Evolutionary conservation across 2,888 invertebrate species (phyloP).

Genomic region (Carabus problematicus): DNA sequence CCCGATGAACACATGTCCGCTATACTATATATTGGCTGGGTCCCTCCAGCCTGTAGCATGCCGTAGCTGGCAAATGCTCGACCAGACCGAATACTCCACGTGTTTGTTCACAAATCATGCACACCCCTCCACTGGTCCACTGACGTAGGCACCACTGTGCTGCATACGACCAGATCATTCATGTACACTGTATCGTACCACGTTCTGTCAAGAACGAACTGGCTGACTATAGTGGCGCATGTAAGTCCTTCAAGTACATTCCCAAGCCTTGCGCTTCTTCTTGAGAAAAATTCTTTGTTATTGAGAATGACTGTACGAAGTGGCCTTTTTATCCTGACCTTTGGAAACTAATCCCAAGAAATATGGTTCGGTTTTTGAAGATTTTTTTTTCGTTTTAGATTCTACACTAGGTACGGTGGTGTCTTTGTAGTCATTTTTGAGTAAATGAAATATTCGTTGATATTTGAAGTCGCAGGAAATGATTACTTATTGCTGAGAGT

Average conservation of each 20-base stretch:
- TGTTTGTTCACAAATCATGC: background rate
- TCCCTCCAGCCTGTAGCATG: slow-evolving; percentile 44
- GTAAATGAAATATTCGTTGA: too few relatives aligned
- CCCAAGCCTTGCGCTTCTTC: slow-evolving; percentile 17
- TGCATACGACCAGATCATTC: slow-evolving; percentile 20
- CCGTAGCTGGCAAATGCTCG: slow-evolving; percentile 22
- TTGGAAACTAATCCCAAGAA: slow-evolving; percentile 36
- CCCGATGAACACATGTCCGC: slow-evolving; percentile 43
- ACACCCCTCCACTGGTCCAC: slow-evolving; percentile 18
- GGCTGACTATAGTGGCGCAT: slow-evolving; percentile 33
- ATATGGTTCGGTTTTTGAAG: slow-evolving; percentile 36
- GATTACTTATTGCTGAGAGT: too few relatives aligned
- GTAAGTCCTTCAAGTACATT: slow-evolving; percentile 40
- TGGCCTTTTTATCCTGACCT: slow-evolving; percentile 38
- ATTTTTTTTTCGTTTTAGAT: slow-evolving; percentile 8
- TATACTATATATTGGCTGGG: slow-evolving; percentile 47
- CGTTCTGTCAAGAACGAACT: background rate
- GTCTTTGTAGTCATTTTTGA: background rate
- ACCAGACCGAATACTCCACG: background rate
- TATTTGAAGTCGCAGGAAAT: too few relatives aligned
- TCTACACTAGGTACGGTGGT: background rate
- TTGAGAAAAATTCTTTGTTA: background rate
- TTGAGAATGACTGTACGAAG: slow-evolving; percentile 18
- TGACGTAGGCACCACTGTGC: slow-evolving; percentile 38
- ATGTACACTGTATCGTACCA: background rate